Evolutionary conservation across 2,888 invertebrate species (phyloP), one percentile per base, ranked within the genome.

Genomic region (Neria commutata): DNA sequence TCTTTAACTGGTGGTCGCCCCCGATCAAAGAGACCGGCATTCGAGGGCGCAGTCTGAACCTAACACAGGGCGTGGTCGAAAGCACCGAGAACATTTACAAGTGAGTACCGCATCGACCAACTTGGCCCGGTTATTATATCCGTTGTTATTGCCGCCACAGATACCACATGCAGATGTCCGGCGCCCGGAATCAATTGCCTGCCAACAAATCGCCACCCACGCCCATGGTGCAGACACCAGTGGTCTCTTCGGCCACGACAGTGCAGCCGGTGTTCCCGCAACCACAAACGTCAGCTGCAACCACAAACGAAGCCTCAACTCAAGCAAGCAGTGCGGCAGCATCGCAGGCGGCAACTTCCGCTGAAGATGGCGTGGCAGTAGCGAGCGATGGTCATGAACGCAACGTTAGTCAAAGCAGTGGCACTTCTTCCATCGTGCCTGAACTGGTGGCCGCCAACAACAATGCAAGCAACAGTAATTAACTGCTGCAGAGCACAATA

Each of bases 1-100:
- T 98, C 57, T 91, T 97, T 52, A 95, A 95, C 83, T 98, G 98
- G 98, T 96, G 94, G 92, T 92, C 94, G 50, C 98, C 97, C 8
- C 87, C 91, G 3, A 84, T 87, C 23, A 92, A 90, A 75, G 77
- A 77, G 54, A 84, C 88, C 6, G 91, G 89, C 68, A 91, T 89
- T 67, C 90, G 87, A 80, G 97, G 93, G 49, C 85, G 94, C 75
- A 93, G 89, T 81, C 86, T 95, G 64, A 91, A 94, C 82, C 83
- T 95, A 76, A 84, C 85, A 29, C 84, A 85, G 84, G 93, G 93
- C 47, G 90, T 92, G 49, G 89, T 93, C 11, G 90, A 90, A 73
- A 91, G 91, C 66, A 94, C 93, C 0, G 89, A 90, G 73, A 90
- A 90, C 73, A 89, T 90, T 70, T 89, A 91, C 84, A 83, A 82